Evolutionary conservation across 2,888 invertebrate genomes (phyloP).

Genomic region (Cephus runcator): DNA sequence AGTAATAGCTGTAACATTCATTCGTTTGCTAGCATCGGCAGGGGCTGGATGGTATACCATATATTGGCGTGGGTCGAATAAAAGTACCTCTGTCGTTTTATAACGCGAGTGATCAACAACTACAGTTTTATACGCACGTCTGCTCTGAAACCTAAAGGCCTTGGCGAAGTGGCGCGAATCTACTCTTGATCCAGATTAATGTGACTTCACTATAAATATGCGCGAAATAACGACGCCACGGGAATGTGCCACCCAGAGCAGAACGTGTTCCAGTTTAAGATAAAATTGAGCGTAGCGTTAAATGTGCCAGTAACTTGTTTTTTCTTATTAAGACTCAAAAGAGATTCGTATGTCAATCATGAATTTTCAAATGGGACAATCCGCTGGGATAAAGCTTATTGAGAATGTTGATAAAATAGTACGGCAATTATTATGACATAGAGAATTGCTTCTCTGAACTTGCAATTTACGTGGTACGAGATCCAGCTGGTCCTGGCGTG

Average conservation of each 20-base stretch:
- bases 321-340: neutral
- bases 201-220: constrained; percentile 16
- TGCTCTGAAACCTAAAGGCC: constrained; percentile 21
- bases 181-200: constrained; percentile 30
- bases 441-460: neutral
- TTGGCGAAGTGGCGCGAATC: constrained; percentile 19
- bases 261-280: neutral
- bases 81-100: neutral
- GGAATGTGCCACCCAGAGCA: neutral
- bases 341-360: neutral
- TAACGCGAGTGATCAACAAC: neutral
- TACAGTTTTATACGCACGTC: constrained; percentile 9
- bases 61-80: neutral
- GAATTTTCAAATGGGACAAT: neutral
- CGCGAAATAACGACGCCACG: neutral
- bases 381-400: neutral
- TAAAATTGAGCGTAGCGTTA: neutral
- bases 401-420: neutral
- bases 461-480: neutral
- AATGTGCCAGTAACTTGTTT: neutral
- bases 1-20: constrained; percentile 1
- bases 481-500: neutral
- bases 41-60: neutral
- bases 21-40: neutral
- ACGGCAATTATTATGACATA: neutral